Evolutionary conservation across 2,113 vertebrate species (phyloP), one percentile per base, ranked within the genome.

Genomic region (Carettochelys insculpta): DNA sequence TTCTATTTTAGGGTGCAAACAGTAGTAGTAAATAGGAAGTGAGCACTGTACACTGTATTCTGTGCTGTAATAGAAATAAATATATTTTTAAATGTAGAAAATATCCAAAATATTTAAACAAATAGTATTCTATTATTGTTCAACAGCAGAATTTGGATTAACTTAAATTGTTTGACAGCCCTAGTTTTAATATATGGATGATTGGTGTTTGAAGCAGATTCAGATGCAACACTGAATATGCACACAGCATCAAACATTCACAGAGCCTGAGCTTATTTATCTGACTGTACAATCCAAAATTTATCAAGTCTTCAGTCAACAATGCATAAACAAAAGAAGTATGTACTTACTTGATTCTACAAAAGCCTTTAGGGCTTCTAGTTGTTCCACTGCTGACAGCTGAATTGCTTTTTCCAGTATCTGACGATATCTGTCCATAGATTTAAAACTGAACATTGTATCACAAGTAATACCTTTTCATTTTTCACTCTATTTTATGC

Each of bases 361-460:
- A 97, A 99, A 99, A 87, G 99, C 99, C 98, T 99, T 99, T 95
- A 99, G 97, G 92, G 99, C 98, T 94, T 99, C 99, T 87, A 99
- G 98, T 71, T 99, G 99, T 71, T 99, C 99, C 56, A 96, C 97
- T 88, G 98, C 99, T 2, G 97, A 98, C 61, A 99, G 98, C 96
- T 99, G 99, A 95, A 99, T 97, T 78, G 99, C 99, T 96, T 99
- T 99, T 96, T 99, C 99, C 97, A 99, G 77, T 93, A 99, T 99
- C 82, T 99, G 99, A 80, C 99, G 99, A 91, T 99, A 99, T 87
- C 99, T 99, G 92, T 85, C 80, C 94, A 92, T 8, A 96, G 27
- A 94, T 19, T 20, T 4, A 25, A 61, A 73, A 19, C 4, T 56
- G 22, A 29, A 53, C 31, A 13, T 47, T 8, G 38, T 34, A 27